Percentiles rank a stretch among this genome's conserved stretches.
Evolutionary conservation across 2,797 vertebrate species (phyloP).

Genomic region (Sarcophilus harrisii): DNA sequence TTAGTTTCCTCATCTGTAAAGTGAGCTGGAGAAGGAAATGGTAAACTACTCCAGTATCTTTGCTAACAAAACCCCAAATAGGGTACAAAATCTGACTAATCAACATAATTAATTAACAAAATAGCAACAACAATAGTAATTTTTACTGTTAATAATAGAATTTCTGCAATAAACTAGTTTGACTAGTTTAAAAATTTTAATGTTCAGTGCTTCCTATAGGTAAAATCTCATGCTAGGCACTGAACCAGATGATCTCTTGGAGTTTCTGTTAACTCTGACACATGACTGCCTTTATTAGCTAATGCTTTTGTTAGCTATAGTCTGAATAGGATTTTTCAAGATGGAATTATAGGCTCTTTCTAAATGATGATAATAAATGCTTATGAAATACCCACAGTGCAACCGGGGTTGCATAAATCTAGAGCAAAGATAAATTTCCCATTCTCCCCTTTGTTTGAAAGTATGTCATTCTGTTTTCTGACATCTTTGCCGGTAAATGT

Average conservation of each 20-base stretch:
- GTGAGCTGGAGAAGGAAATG: not conserved
- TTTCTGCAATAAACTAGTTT: not conserved
- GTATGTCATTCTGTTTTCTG: slow-evolving; percentile 40
- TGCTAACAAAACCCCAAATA: not conserved
- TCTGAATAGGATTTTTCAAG: slow-evolving; percentile 35
- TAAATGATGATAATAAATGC: slow-evolving; percentile 34
- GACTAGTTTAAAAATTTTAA: not conserved
- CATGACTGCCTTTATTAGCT: not conserved
- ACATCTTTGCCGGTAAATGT: slow-evolving; percentile 34
- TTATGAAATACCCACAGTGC: slow-evolving; percentile 39
- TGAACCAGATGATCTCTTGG: not conserved
- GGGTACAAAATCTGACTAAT: not conserved
- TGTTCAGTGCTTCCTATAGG: not conserved
- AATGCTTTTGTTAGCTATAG: not conserved
- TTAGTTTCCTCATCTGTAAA: not conserved
- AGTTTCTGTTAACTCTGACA: not conserved
- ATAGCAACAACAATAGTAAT: not conserved
- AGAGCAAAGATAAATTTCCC: slow-evolving; percentile 32
- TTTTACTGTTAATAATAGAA: not conserved
- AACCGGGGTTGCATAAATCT: slow-evolving; percentile 48
- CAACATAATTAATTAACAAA: not conserved
- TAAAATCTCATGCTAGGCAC: not conserved
- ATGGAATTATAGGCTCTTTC: slow-evolving; percentile 58
- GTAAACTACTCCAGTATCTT: not conserved
- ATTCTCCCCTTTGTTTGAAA: slow-evolving; percentile 43